Base-by-base conservation (phyloP, 2,888 invertebrate species). In the Eupithecia insigniata region DNA sequence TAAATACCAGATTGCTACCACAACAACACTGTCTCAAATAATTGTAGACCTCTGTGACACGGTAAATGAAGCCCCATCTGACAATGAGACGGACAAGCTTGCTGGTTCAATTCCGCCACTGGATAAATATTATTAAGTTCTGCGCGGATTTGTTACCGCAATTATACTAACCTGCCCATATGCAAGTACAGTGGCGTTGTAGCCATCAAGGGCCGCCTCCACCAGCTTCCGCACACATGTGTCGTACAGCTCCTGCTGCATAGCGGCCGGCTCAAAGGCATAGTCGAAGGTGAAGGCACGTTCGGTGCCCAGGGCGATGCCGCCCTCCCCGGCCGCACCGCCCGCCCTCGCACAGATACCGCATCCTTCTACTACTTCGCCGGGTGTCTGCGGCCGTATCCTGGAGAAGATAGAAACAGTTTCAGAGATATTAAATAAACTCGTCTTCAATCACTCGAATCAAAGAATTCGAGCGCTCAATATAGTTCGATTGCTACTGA, bases 171-270 rank as follows among this genome's bases (percentile, higher is more conserved):
- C 97, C 96, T 99, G 99, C 79, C 99, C 99, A 92, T 99, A 99
- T 0, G 99, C 99, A 83, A 99, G 95, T 60, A 99, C 98, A 16
- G 99, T 99, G 22, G 99, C 99, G 95, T 99, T 99, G 94, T 98
- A 99, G 72, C 99, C 99, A 84, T 98, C 97, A 73, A 99, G 95
- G 12, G 99, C 97, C 39, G 99, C 98, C 80, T 98, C 98, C 79
- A 99, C 97, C 72, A 99, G 96, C 69, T 96, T 95, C 71, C 96
- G 95, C 68, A 99, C 98, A 85, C 98, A 98, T 16, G 95, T 95
- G 64, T 96, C 96, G 89, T 99, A 99, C 34, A 99, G 96, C 67
- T 95, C 91, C 78, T 90, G 95, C 92, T 99, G 99, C 69, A 91
- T 90, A 61, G 96, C 95, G 71, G 94, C 95, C 70, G 96, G 97